A percentile compares a stretch with the other conserved stretches of the same genome.
Evolutionary conservation across 2,888 invertebrate species (phyloP).

Genomic region (Lydus trimaculatus): DNA sequence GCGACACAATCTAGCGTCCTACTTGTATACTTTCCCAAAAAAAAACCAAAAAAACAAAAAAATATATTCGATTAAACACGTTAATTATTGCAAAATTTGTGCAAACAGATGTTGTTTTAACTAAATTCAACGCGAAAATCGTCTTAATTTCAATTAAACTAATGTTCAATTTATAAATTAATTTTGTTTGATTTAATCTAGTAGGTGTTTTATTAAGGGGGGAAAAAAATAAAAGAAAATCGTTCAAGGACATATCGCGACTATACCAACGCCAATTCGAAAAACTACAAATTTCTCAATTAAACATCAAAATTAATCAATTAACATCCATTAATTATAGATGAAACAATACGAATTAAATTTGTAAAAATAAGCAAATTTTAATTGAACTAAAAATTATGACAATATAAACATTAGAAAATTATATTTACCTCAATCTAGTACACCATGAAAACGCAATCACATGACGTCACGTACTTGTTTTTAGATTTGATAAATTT

Average conservation of each 20-base stretch:
- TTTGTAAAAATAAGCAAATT: background rate
- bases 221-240: slow-evolving; percentile 35
- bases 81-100: background rate
- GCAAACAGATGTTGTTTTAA: slow-evolving; percentile 42
- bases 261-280: slow-evolving; percentile 25
- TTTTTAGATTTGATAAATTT: slow-evolving; percentile 22
- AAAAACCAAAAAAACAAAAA: slow-evolving; percentile 32
- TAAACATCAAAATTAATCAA: slow-evolving; percentile 37
- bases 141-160: slow-evolving; percentile 11
- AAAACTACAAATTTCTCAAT: slow-evolving; percentile 39
- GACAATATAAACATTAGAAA: slow-evolving; percentile 38
- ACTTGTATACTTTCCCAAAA: slow-evolving; percentile 54
- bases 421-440: slow-evolving; percentile 54
- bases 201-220: slow-evolving; percentile 38
- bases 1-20: slow-evolving; percentile 53
- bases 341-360: background rate
- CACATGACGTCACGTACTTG: slow-evolving; percentile 59
- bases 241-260: slow-evolving; percentile 48
- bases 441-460: slow-evolving; percentile 59
- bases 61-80: background rate
- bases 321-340: slow-evolving; percentile 13
- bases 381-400: background rate
- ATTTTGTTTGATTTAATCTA: slow-evolving; percentile 40
- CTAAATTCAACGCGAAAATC: too few relatives aligned
- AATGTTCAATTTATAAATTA: slow-evolving; percentile 13